These are phyloP conservation scores for Drosophila fungiperda DNA, from an alignment of 2,888 invertebrate species.

Conservation along the genomic window DNA sequence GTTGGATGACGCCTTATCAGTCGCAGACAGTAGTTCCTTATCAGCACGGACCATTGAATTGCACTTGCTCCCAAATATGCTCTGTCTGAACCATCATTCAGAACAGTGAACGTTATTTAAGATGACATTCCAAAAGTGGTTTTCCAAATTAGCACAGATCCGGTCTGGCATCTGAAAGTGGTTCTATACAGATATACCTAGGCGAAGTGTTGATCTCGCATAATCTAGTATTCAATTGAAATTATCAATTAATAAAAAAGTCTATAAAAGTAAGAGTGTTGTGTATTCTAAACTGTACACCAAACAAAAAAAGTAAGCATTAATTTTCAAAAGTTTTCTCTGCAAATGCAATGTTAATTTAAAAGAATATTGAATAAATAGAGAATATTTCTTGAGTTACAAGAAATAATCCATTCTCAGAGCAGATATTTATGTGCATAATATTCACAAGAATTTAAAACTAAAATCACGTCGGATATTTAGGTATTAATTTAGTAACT, in stretches of 20 bases:
- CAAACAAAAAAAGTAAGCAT: not conserved
- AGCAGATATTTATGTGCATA: not conserved
- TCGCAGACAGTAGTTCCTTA: slow-evolving; percentile 23
- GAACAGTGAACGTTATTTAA: slow-evolving; percentile 28
- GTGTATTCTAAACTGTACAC: not conserved
- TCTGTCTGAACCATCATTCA: slow-evolving; percentile 26
- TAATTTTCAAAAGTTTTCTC: not conserved
- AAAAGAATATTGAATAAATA: not conserved
- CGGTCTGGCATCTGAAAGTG: slow-evolving; percentile 16
- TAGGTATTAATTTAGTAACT: too few relatives aligned
- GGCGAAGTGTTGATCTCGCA: not conserved
- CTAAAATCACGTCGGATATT: not conserved
- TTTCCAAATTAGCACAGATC: slow-evolving; percentile 11
- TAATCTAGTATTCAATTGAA: not conserved
- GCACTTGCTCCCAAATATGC: slow-evolving; percentile 24
- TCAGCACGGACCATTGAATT: slow-evolving; percentile 20
- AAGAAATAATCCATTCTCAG: not conserved
- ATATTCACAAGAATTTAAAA: not conserved
- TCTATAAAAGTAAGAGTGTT: not conserved
- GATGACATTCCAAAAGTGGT: not conserved
- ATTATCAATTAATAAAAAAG: slow-evolving; percentile 6
- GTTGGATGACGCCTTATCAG: slow-evolving; percentile 19
- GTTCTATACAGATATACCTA: not conserved
- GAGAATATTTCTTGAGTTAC: not conserved
- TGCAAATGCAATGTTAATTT: not conserved